Conservation (phyloP, 1,140 invertebrate genomes). For the Saccostrea cuccullata region DNA sequence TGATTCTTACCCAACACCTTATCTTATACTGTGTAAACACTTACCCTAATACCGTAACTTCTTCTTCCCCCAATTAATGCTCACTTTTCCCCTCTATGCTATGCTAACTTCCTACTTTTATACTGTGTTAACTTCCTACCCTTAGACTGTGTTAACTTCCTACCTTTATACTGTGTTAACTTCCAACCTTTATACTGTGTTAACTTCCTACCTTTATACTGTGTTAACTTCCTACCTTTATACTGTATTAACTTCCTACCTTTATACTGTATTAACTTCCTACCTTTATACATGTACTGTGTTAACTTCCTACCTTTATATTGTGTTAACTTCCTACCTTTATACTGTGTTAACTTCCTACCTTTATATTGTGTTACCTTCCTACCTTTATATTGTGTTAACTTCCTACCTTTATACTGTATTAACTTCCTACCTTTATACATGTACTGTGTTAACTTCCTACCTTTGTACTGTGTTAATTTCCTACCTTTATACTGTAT, state of each 20-base stretch:
- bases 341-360: no score
- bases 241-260: no score
- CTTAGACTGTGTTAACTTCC: no score
- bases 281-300: no score
- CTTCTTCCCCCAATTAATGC: no score
- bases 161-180: conserved; percentile 62
- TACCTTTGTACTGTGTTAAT: conserved; percentile 62
- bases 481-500: conserved; percentile 61
- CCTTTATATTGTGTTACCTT: conserved; percentile 62
- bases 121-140: conserved; percentile 57
- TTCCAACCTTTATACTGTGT: no score
- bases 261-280: conserved; percentile 60
- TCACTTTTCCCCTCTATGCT: no score
- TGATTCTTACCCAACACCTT: no score
- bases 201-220: conserved; percentile 62
- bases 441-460: no score
- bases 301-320: conserved; percentile 63
- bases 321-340: conserved; percentile 52
- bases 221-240: conserved; percentile 53
- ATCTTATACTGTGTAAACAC: no score
- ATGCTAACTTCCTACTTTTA: conserved; percentile 60
- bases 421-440: no score
- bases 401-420: conserved; percentile 62
- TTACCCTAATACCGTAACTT: no score
- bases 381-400: conserved; percentile 61